Percentiles rank a stretch among this genome's conserved stretches.
phyloP scores from a whole-genome alignment of 2,888 invertebrate genomes.

The Xanthorhoe designata region DNA sequence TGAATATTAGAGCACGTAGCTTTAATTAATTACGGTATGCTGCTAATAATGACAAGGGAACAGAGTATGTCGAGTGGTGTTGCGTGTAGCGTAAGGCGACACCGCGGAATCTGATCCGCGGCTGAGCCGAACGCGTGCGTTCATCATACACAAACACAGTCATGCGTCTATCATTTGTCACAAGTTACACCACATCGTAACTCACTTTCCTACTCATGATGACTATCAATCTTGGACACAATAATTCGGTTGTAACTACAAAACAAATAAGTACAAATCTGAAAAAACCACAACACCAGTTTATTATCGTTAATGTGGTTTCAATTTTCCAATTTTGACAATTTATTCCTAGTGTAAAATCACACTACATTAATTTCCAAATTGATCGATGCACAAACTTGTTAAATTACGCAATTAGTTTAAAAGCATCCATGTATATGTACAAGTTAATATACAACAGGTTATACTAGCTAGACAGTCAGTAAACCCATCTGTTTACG shows the following conservation, averaged over 20 bases:
- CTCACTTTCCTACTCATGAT: slow-evolving; percentile 39
- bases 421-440: slow-evolving; percentile 18
- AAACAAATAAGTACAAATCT: slow-evolving; percentile 27
- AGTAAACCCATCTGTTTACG: slow-evolving; percentile 51
- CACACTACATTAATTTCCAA: slow-evolving; percentile 13
- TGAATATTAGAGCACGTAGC: slow-evolving; percentile 64
- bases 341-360: slow-evolving; percentile 21
- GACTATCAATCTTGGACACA: slow-evolving; percentile 38
- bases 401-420: slow-evolving; percentile 18
- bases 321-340: slow-evolving; percentile 13
- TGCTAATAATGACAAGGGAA: slow-evolving; percentile 70
- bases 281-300: slow-evolving; percentile 4
- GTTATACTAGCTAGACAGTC: slow-evolving; percentile 47
- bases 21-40: slow-evolving; percentile 72
- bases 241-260: slow-evolving; percentile 31
- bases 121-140: slow-evolving; percentile 25
- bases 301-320: slow-evolving; percentile 24
- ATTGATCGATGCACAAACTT: slow-evolving; percentile 13
- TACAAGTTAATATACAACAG: slow-evolving; percentile 18
- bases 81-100: slow-evolving; percentile 58
- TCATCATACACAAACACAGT: slow-evolving; percentile 43
- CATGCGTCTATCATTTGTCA: slow-evolving; percentile 71
- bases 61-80: slow-evolving; percentile 49
- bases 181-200: slow-evolving; percentile 52
- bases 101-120: slow-evolving; percentile 55